Evolutionary conservation across 37 sponge, comb jelly and placozoan genomes (phyloP).

Genomic region (Theonella swinhoei): DNA sequence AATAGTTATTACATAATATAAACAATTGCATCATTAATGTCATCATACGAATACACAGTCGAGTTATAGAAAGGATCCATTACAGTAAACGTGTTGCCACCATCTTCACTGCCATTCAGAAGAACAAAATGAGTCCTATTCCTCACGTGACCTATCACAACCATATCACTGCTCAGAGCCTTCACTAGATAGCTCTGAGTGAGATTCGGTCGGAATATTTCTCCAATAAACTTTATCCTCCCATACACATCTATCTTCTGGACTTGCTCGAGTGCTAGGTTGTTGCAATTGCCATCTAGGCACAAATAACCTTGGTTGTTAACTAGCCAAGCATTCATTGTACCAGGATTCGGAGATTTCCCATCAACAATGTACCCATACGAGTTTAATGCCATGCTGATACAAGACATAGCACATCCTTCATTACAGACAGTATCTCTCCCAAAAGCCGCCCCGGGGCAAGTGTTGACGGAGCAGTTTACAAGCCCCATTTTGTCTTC

Average conservation of each 20-base stretch:
- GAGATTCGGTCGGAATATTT: not conserved
- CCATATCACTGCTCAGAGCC: not conserved
- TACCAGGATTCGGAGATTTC: conserved; percentile 9
- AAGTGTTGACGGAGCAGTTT: not conserved
- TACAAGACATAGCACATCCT: conserved; percentile 34
- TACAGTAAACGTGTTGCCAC: not conserved
- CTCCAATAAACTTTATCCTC: not conserved
- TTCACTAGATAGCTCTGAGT: not conserved
- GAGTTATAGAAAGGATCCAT: not conserved
- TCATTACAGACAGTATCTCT: conserved; percentile 6
- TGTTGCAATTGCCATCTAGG: not conserved
- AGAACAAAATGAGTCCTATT: conserved; percentile 48
- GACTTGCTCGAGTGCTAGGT: not conserved
- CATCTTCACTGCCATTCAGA: conserved; percentile 5
- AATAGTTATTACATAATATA: not conserved
- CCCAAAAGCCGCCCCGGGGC: not conserved
- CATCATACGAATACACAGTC: not conserved
- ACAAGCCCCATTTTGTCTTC: not conserved
- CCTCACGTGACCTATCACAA: conserved; percentile 1
- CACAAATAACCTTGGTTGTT: conserved; percentile 23
- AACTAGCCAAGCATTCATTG: conserved; percentile 34
- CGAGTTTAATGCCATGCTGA: conserved; percentile 33
- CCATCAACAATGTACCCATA: conserved; percentile 14
- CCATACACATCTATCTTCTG: not conserved
- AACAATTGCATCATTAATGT: not conserved